A percentile compares a stretch with the other conserved stretches of the same genome.
Evolutionary conservation across 2,797 vertebrate species (phyloP).

Genomic region (Smutsia gigantea): DNA sequence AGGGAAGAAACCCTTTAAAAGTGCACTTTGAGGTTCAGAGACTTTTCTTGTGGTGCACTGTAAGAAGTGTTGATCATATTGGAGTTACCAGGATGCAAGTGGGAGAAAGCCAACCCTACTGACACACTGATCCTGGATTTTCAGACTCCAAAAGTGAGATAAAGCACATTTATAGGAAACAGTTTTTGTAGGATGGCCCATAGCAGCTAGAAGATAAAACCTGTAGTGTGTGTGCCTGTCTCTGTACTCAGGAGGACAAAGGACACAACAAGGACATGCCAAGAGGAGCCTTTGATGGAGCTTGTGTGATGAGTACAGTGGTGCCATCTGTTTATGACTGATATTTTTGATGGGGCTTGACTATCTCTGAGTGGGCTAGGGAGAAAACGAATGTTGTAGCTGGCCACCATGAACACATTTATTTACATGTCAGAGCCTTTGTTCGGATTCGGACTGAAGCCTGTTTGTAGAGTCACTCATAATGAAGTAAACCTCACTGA

Average conservation of each 20-base stretch:
- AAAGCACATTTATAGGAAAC: no score
- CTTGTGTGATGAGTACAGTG: neutral
- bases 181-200: neutral
- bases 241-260: neutral
- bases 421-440: slow-evolving; percentile 74
- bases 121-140: no score
- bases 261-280: neutral
- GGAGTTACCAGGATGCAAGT: neutral
- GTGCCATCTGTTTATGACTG: slow-evolving; percentile 45
- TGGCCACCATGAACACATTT: slow-evolving; percentile 59
- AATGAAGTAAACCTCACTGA: slow-evolving; percentile 74
- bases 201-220: neutral
- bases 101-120: no score
- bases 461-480: slow-evolving; percentile 75
- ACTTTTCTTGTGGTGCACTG: neutral
- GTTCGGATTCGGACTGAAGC: slow-evolving; percentile 73
- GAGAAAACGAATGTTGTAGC: slow-evolving; percentile 65
- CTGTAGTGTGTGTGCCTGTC: neutral
- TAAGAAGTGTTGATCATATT: neutral
- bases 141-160: no score
- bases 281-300: neutral
- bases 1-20: neutral
- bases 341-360: neutral
- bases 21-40: neutral
- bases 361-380: neutral